These are phyloP conservation scores for Siniperca chuatsi DNA, from an alignment of 2,113 vertebrate species.

Conservation along the genomic window DNA sequence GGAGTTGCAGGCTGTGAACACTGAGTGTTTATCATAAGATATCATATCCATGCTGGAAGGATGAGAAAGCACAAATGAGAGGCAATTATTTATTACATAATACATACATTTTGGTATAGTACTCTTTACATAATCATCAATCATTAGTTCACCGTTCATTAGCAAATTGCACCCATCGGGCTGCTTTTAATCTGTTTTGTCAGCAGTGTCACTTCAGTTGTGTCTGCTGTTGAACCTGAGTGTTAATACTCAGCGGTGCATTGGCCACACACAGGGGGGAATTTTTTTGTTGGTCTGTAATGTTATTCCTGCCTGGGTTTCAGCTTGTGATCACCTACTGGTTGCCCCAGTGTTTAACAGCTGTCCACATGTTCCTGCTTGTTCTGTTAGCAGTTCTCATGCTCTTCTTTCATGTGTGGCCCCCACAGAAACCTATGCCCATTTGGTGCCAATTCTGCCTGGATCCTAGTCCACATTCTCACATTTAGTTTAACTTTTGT, in stretches of 20 bases:
- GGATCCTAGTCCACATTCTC: not conserved
- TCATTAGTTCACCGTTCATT: conserved; percentile 19
- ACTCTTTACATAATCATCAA: not conserved
- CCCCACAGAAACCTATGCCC: not conserved
- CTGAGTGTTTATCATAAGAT: conserved; percentile 66
- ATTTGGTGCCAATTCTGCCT: not conserved
- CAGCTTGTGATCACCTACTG: not conserved
- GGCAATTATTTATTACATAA: not conserved
- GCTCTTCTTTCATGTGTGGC: not conserved
- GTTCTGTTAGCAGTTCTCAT: not conserved
- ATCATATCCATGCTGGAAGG: conserved; percentile 61
- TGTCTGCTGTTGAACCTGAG: not conserved
- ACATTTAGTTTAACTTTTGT: not conserved
- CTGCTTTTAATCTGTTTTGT: conserved; percentile 16
- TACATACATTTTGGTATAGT: too few relatives aligned
- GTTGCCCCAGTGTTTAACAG: not conserved
- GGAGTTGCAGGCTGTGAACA: conserved; percentile 86
- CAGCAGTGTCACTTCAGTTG: conserved; percentile 13
- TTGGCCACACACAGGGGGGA: not conserved
- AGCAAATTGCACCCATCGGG: not conserved
- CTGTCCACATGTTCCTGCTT: not conserved
- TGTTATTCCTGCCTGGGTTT: conserved; percentile 1
- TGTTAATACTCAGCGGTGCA: not conserved
- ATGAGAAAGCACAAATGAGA: conserved; percentile 7
- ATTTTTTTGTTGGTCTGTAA: not conserved